These are phyloP conservation scores for Adelosebastes latens DNA, from an alignment of 2,797 vertebrate genomes.

Conservation along the genomic window DNA sequence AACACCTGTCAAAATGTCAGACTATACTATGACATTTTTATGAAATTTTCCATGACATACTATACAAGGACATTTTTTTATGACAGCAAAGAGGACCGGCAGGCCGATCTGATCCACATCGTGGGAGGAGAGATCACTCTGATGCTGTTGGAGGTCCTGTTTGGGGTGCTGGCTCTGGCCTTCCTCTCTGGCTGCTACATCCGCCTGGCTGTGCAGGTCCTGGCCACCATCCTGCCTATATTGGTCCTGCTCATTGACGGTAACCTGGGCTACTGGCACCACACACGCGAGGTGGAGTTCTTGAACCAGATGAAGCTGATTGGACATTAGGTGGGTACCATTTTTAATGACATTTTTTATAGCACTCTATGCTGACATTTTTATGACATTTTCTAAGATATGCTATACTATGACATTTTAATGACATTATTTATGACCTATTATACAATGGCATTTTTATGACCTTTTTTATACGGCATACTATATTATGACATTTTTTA, in stretches of 20 bases:
- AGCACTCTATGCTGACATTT: too few species aligned
- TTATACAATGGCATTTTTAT: too few species aligned
- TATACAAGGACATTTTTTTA: too few species aligned
- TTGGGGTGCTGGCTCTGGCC: constrained; percentile 90
- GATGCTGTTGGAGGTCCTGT: constrained; percentile 89
- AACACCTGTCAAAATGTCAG: too few species aligned
- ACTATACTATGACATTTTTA: too few species aligned
- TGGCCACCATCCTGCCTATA: constrained; percentile 88
- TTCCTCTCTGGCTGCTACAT: constrained; percentile 94
- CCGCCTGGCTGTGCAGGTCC: constrained; percentile 88
- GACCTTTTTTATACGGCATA: too few species aligned
- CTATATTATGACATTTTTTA: too few species aligned
- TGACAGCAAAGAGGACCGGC: constrained; percentile 92
- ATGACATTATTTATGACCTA: too few species aligned
- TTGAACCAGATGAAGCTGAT: constrained; percentile 99
- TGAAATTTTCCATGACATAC: too few species aligned
- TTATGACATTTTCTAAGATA: too few species aligned
- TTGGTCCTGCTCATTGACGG: constrained; percentile 92
- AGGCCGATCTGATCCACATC: constrained; percentile 90
- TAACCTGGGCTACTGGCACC: constrained; percentile 93
- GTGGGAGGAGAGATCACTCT: constrained; percentile 89
- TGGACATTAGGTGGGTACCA: constrained; percentile 57
- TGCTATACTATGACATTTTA: too few species aligned
- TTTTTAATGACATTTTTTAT: too few species aligned
- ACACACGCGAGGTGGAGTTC: constrained; percentile 67